phyloP scores from a whole-genome alignment of 2,888 invertebrate genomes.

The Biston betularia region DNA sequence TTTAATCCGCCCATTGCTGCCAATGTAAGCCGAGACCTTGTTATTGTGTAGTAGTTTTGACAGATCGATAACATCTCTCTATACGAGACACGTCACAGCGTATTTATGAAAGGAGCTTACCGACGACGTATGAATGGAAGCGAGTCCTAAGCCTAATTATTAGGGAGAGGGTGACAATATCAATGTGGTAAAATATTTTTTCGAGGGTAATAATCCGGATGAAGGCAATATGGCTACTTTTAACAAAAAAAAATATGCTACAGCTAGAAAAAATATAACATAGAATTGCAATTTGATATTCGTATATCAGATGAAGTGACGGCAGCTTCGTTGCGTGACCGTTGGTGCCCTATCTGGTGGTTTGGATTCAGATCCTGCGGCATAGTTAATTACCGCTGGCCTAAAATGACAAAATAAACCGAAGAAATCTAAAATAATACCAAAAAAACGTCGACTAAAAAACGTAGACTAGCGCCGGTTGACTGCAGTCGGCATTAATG shows the following conservation, averaged over 20 bases:
- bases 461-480: too few relatives aligned
- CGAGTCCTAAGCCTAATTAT: slow-evolving; percentile 42
- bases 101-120: slow-evolving; percentile 40
- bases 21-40: slow-evolving; percentile 59
- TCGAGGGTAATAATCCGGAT: slow-evolving; percentile 39
- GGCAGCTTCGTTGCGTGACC: too few relatives aligned
- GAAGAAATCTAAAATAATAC: too few relatives aligned
- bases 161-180: slow-evolving; percentile 39
- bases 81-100: slow-evolving; percentile 40
- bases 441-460: too few relatives aligned
- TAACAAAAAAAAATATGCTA: neutral
- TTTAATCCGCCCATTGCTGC: slow-evolving; percentile 55
- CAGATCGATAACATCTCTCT: slow-evolving; percentile 49
- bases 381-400: too few relatives aligned
- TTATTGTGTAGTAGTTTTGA: slow-evolving; percentile 58
- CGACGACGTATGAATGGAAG: slow-evolving; percentile 28
- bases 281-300: slow-evolving; percentile 3
- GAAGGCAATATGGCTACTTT: slow-evolving; percentile 29
- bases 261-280: neutral
- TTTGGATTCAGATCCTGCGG: too few relatives aligned
- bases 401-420: too few relatives aligned
- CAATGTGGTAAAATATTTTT: slow-evolving; percentile 43
- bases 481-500: too few relatives aligned
- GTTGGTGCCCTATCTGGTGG: neutral
- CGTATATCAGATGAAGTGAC: neutral